phyloP scores from a whole-genome alignment of 2,888 invertebrate genomes.

The Emmelina monodactyla region DNA sequence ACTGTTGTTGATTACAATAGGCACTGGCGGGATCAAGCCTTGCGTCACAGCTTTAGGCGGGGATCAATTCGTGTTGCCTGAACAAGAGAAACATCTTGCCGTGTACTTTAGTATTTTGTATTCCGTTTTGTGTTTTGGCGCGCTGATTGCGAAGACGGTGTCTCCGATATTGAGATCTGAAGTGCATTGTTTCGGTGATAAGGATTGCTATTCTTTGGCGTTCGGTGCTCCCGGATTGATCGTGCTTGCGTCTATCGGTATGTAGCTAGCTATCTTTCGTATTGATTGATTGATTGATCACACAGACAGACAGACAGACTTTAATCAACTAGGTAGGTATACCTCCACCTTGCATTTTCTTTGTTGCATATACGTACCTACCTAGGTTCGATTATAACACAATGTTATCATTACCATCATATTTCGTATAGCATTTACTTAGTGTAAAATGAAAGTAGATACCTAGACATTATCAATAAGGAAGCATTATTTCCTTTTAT shows the following conservation, averaged over 20 bases:
- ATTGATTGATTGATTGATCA: too few relatives aligned
- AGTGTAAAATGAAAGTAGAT: too few relatives aligned
- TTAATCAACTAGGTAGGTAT: too few relatives aligned
- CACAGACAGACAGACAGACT: too few relatives aligned
- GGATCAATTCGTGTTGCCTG: slow-evolving; percentile 75
- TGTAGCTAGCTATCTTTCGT: slow-evolving; percentile 26
- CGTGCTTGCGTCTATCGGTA: slow-evolving; percentile 75
- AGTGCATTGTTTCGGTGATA: slow-evolving; percentile 70
- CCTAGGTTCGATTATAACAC: too few relatives aligned
- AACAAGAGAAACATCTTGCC: slow-evolving; percentile 70
- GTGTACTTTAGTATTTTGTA: slow-evolving; percentile 82
- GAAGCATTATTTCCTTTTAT: too few relatives aligned
- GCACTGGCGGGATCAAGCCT: slow-evolving; percentile 85
- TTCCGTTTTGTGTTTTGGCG: slow-evolving; percentile 72
- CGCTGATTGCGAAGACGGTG: slow-evolving; percentile 74
- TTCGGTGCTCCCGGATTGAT: slow-evolving; percentile 81
- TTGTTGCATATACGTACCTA: too few relatives aligned
- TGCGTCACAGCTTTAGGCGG: slow-evolving; percentile 85
- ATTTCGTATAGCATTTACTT: too few relatives aligned
- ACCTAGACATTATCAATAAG: too few relatives aligned
- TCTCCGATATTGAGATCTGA: slow-evolving; percentile 78
- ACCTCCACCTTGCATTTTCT: too few relatives aligned
- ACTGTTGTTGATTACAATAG: slow-evolving; percentile 73
- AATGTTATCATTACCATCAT: too few relatives aligned
- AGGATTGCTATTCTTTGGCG: slow-evolving; percentile 74